Evolutionary conservation across 2,113 vertebrate genomes (phyloP), one percentile per base, ranked within the genome.

Genomic region (Thymallus thymallus): DNA sequence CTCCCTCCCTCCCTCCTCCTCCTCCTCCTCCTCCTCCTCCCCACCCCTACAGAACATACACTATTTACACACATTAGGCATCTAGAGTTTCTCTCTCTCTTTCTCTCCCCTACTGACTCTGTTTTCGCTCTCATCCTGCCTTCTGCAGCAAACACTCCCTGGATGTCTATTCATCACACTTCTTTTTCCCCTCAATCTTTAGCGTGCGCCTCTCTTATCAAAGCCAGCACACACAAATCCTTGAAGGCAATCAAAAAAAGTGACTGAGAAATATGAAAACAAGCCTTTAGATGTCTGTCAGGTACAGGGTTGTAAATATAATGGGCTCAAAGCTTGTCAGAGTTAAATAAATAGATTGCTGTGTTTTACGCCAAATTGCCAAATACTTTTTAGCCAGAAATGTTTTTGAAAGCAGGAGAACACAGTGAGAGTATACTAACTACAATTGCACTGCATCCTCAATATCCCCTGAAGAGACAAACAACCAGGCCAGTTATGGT

Each of bases 221-320:
- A 71, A 77, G 61, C 46, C 48, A 20, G 60, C 56, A 69, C 70
- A 78, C 66, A 77, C 32, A 76, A 71, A 75, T 78, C 74, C 77
- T 84, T 22, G 16, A 79, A 77, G 76, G 61, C 68, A 72, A 72
- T 77, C 48, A 67, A 26, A 83, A 83, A 84, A 79, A 73, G 69
- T 72, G 67, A 32, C 69, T 29, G 63, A 22, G 71, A 74, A 64
- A 66, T 71, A 82, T 67, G 30, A 72, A 79, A 80, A 74, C 68
- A 10, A 30, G 69, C 6, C 35, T 69, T 73, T 61, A 77, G 73
- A 80, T 76, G 65, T 84, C 81, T 74, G 67, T 74, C 73, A 76
- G 41, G 70, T 79, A 80, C 61, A 35, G 72, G 78, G 30, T 16
- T 30, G 45, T 76, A 45, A 76, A 82, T 73, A 76, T 76, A 74